These are phyloP conservation scores for Phthorimaea operculella DNA, from an alignment of 1,140 invertebrate genomes.

Conservation along the genomic window DNA sequence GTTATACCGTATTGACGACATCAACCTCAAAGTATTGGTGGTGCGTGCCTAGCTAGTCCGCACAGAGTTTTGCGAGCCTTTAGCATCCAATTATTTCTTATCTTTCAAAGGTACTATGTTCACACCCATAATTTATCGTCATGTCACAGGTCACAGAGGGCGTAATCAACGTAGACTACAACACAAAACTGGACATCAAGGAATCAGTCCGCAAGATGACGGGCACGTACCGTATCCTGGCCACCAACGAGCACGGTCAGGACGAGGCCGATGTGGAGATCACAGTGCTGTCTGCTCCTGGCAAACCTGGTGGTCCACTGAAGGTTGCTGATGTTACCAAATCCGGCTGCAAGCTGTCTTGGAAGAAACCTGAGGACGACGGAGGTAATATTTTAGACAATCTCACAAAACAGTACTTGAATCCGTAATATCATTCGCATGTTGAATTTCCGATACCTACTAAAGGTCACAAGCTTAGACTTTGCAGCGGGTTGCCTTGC, in stretches of 20 bases:
- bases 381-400: conserved; percentile 74
- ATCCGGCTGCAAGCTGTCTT: conserved; percentile 87
- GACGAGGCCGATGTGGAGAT: conserved; percentile 95
- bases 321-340: conserved; percentile 95
- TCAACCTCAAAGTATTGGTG: too few species aligned
- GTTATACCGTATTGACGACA: too few species aligned
- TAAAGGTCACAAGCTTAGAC: too few species aligned
- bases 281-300: conserved; percentile 86
- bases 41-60: too few species aligned
- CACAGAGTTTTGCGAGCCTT: too few species aligned
- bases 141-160: conserved; percentile 65
- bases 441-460: too few species aligned
- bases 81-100: too few species aligned
- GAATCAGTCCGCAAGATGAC: conserved; percentile 87
- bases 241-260: conserved; percentile 91
- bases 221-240: conserved; percentile 91
- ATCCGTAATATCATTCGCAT: too few species aligned
- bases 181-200: conserved; percentile 90
- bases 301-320: conserved; percentile 89
- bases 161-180: conserved; percentile 92
- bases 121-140: too few species aligned
- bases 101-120: too few species aligned
- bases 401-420: too few species aligned
- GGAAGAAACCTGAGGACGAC: conserved; percentile 98
- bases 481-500: too few species aligned